phyloP scores from a whole-genome alignment of 1,140 invertebrate species.

The Diploscapter pachys region DNA sequence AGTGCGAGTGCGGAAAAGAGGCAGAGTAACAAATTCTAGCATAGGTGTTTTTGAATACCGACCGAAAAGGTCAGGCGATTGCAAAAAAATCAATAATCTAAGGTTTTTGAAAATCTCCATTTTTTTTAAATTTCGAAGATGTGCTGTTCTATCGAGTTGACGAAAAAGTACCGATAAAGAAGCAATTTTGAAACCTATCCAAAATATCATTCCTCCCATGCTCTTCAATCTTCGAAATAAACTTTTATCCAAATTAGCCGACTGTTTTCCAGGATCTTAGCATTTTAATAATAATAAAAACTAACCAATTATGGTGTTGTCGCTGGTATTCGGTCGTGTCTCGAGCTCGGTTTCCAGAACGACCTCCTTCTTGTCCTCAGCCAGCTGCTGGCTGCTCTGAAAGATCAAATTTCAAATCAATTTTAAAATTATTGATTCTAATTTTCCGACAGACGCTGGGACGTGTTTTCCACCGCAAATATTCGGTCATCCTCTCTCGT shows the following conservation, averaged over 20 bases:
- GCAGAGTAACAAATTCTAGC: too few species aligned
- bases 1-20: too few species aligned
- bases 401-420: too few species aligned
- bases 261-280: slow-evolving; percentile 11
- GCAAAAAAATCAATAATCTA: too few species aligned
- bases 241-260: neutral
- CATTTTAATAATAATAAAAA: slow-evolving; percentile 4
- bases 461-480: neutral
- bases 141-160: too few species aligned
- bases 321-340: slow-evolving; percentile 1
- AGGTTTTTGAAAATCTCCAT: too few species aligned
- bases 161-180: too few species aligned
- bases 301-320: slow-evolving; percentile 8
- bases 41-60: too few species aligned
- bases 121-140: too few species aligned
- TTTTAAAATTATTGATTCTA: slow-evolving; percentile 9
- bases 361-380: slow-evolving; percentile 43
- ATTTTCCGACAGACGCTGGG: slow-evolving; percentile 13
- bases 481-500: too few species aligned
- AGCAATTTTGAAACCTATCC: too few species aligned
- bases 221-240: neutral
- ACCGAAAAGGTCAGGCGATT: too few species aligned
- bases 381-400: slow-evolving; percentile 21
- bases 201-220: neutral
- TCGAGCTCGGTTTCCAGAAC: slow-evolving; percentile 40